Conservation (phyloP, 2,888 invertebrate species). For the Boloria euphrosyne region DNA sequence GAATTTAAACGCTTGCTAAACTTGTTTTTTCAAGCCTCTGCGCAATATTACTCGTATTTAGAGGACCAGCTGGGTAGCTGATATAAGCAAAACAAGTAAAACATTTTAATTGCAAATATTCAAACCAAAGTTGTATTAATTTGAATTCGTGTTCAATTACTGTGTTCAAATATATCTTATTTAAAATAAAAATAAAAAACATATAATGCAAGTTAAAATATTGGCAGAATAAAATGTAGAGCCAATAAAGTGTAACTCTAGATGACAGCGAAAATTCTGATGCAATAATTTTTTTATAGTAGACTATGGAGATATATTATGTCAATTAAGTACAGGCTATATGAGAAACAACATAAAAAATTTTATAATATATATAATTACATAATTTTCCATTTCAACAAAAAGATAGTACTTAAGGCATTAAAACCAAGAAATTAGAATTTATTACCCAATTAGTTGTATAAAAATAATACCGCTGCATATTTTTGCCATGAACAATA, state of each 20-base stretch:
- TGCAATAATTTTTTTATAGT: conserved; percentile 57
- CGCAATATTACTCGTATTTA: conserved; percentile 20
- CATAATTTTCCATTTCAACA: background rate
- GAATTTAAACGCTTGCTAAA: conserved; percentile 34
- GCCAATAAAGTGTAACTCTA: conserved; percentile 47
- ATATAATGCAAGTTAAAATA: background rate
- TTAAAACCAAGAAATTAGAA: background rate
- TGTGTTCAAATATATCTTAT: background rate
- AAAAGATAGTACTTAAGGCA: conserved; percentile 9
- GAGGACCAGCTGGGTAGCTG: conserved; percentile 13
- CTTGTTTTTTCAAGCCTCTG: conserved; percentile 29
- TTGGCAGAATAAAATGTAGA: conserved; percentile 1
- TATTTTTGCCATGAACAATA: conserved; percentile 31
- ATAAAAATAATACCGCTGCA: no score
- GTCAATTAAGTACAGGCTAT: conserved; percentile 30
- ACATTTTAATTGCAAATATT: conserved; percentile 2
- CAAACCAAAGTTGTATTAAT: background rate
- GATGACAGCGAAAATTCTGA: conserved; percentile 68
- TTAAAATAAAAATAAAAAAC: background rate
- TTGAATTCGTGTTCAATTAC: background rate
- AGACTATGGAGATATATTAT: conserved; percentile 36
- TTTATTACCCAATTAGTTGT: no score
- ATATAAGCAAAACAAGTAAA: conserved; percentile 12
- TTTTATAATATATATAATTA: no score
- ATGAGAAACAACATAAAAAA: background rate